Evolutionary conservation across 2,888 invertebrate genomes (phyloP), one percentile per base, ranked within the genome.

Genomic region (Quadroppia sp.): DNA sequence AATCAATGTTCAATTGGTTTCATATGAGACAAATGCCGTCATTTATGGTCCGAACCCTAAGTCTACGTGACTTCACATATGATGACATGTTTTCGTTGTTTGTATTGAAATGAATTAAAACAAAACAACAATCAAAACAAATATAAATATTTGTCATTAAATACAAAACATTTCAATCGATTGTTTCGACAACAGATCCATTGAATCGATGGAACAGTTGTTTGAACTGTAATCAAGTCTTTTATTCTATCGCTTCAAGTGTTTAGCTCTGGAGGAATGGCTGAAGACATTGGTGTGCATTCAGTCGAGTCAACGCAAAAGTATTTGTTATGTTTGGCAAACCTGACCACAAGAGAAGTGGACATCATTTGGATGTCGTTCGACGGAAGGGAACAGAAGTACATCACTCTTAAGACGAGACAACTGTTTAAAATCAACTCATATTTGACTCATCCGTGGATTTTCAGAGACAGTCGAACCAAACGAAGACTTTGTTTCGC

Each of bases 381-480:
- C 53, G n/a, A 7, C 6, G 74, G 74, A 13, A 28, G 36, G 2
- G 74, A 74, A 32, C 1, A 15, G 17, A 70, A 71, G n/a, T 74
- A 74, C 42, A 40, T 28, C 2, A 48, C 48, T 6, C n/a, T 74
- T 9, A 30, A 40, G 17, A 50, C 56, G 13, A 74, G 32, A 28
- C 36, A 42, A 4, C 15, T 23, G 15, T 71, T 71, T 28, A 28
- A 36, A 23, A 30, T 71, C n/a, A 70, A 53, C 11, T 53, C 74
- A 25, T 74, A 45, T 71, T 20, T 61, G 20, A 74, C 74, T 23
- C 74, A 74, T 71, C 74, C 71, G 13, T 74, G 74, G 74, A 74
- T 74, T 45, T 74, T 70, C 70, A 70, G 74, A 30, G 74, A 74
- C 42, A 36, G n/a, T 15, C 25, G 28, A 15, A 53, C 70, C 20